These are phyloP conservation scores for Orgyia antiqua DNA, from an alignment of 2,888 invertebrate genomes.

Conservation along the genomic window DNA sequence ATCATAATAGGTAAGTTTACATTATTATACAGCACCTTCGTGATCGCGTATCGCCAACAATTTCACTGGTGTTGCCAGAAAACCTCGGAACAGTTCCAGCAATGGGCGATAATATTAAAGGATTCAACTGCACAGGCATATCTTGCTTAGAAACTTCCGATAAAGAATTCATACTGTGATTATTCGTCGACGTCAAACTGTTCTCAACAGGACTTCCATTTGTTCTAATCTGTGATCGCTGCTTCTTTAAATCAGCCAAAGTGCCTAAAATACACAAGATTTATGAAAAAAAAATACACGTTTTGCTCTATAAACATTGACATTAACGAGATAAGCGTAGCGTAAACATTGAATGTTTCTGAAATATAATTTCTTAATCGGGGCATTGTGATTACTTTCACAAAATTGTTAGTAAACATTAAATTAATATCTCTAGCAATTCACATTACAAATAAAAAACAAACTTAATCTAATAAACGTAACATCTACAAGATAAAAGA, in stretches of 20 bases:
- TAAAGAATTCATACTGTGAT: conserved; percentile 64
- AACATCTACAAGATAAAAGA: conserved; percentile 14
- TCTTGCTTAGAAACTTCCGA: conserved; percentile 58
- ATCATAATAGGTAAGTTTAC: no score
- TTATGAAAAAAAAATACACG: neutral
- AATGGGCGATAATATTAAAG: conserved; percentile 61
- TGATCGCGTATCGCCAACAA: conserved; percentile 84
- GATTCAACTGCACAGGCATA: conserved; percentile 65
- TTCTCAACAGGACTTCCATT: conserved; percentile 79
- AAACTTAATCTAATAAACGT: conserved; percentile 5
- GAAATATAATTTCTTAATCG: conserved; percentile 29
- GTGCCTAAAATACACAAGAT: conserved; percentile 77
- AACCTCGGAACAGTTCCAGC: conserved; percentile 77
- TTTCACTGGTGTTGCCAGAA: conserved; percentile 87
- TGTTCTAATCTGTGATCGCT: conserved; percentile 88
- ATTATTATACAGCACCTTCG: conserved; percentile 86
- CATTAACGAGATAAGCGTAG: conserved; percentile 26
- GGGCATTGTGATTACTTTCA: conserved; percentile 36
- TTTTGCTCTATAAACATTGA: conserved; percentile 11
- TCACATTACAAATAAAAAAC: neutral
- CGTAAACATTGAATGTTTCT: conserved; percentile 17
- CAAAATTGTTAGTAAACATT: conserved; percentile 32
- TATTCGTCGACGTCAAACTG: conserved; percentile 59
- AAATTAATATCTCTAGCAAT: conserved; percentile 26
- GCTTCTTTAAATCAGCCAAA: conserved; percentile 95